Base-by-base conservation (phyloP, 2,888 invertebrate genomes). In the Gerris lacustris region DNA sequence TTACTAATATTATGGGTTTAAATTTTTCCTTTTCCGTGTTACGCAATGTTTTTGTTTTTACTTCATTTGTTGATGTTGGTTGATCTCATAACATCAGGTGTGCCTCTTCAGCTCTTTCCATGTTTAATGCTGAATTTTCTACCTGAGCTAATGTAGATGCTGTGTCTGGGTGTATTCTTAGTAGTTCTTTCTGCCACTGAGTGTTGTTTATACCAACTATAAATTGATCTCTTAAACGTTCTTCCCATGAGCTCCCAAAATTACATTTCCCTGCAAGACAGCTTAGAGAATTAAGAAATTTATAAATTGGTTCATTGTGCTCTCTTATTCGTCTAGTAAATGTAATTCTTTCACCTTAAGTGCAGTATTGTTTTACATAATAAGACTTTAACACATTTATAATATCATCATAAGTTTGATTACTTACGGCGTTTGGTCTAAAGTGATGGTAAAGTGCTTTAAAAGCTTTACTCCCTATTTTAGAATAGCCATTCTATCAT, bases 151-250 rank as follows among this genome's bases (percentile, higher is more conserved):
- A 11, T 47, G 67, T n/a, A 67, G 43, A 6, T 44, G 31, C 31
- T 9, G 43, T n/a, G 43, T 18, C n/a, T 11, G 17, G 31, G 17
- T 44, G 17, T 67, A n/a, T n/a, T n/a, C n/a, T n/a, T n/a, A n/a
- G n/a, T n/a, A n/a, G n/a, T n/a, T n/a, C n/a, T n/a, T n/a, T 17
- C 31, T 67, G 9, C 67, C 67, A 67, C n/a, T n/a, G n/a, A 9
- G 31, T 44, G 44, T 67, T 67, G 45, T 67, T 67, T 6, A 67
- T 44, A 43, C 67, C 67, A 6, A 67, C 9, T 67, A 67, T 44
- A 6, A 67, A n/a, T 31, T 68, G 68, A 18, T 68, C 68, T 17
- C 68, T 15, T 6, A 68, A 7, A 17, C 62, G 68, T 55, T 68
- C 55, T n/a, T 68, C 62, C n/a, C 6, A 47, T 47, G 47, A 47